Evolutionary conservation across 2,113 vertebrate genomes (phyloP).

Genomic region (Thermophis baileyi): DNA sequence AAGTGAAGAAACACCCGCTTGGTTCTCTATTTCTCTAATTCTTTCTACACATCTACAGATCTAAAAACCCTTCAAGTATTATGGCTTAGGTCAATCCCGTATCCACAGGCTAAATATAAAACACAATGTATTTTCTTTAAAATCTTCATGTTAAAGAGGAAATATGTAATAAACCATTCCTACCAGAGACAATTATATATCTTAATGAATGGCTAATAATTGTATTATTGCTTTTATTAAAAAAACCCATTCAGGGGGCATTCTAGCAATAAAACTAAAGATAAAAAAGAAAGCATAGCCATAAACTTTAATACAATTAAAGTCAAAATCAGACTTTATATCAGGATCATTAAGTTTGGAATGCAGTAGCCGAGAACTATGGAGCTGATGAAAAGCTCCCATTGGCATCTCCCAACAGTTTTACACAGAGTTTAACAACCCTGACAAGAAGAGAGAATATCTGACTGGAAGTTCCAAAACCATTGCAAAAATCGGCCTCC

Average conservation of each 20-base stretch:
- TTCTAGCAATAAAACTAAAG: background rate
- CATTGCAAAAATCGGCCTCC: background rate
- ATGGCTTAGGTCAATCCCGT: constrained; percentile 42
- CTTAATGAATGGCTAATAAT: constrained; percentile 12
- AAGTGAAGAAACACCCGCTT: background rate
- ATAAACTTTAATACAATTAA: background rate
- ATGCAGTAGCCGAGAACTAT: background rate
- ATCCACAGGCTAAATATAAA: constrained; percentile 48
- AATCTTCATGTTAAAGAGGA: constrained; percentile 16
- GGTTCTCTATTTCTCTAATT: constrained; percentile 9
- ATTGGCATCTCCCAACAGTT: background rate
- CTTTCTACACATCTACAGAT: constrained; percentile 35
- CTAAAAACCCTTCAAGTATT: constrained; percentile 35
- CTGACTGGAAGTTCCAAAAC: background rate
- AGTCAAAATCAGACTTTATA: background rate
- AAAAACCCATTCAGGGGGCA: background rate
- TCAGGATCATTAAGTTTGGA: background rate
- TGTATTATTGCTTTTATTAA: background rate
- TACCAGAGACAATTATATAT: constrained; percentile 3
- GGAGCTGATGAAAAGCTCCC: background rate
- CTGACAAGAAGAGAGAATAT: background rate
- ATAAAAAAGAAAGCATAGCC: background rate
- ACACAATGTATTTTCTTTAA: constrained; percentile 33
- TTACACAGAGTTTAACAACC: background rate
- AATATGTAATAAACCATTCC: constrained; percentile 19